Base-by-base conservation (phyloP, 2,797 vertebrate genomes). In the Agapornis canus region DNA sequence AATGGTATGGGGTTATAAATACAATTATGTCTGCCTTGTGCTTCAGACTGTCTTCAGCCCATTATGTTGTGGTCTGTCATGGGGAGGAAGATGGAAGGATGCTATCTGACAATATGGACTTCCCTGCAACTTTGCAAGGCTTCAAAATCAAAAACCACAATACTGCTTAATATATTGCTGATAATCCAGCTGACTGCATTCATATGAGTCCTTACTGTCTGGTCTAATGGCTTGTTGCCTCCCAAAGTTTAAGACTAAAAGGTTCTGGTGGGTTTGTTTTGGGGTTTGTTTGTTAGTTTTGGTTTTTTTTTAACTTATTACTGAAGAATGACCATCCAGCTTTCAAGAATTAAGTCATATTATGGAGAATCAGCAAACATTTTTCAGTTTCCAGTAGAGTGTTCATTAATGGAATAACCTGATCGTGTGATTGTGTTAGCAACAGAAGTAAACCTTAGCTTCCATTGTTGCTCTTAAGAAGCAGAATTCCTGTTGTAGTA, bases 221-320 rank as follows among this genome's bases (percentile, higher is more conserved):
- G 48, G 13, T 56, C 25, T 56, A 39, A 39, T n/a, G 21, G 4
- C 26, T 78, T 80, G 5, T 48, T 91, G 17, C 66, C 16, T 42
- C 73, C 23, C 6, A 8, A 39, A 63, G n/a, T 60, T 70, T 31
- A 42, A 29, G 49, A 32, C 31, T 82, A 26, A 80, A 92, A 60
- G 4, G 39, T 82, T 47, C 65, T 0, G 0, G 8, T 6, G 57
- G 52, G 72, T 11, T 60, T 60, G 5, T 4, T 64, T 86, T 25
- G 10, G 13, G 2, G 0, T 31, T 35, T 6, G 6, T 22, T 73
- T 16, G 8, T 14, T 13, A 18, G n/a, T 13, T 17, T 45, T 57
- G 43, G 40, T 18, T 10, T 45, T 56, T 57, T 35, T 69, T 70
- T 23, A 32, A 32, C 15, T 59, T 65, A 54, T 80, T 70, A 32